Evolutionary conservation across 2,797 vertebrate genomes (phyloP).

Genomic region (Selene dorsalis): DNA sequence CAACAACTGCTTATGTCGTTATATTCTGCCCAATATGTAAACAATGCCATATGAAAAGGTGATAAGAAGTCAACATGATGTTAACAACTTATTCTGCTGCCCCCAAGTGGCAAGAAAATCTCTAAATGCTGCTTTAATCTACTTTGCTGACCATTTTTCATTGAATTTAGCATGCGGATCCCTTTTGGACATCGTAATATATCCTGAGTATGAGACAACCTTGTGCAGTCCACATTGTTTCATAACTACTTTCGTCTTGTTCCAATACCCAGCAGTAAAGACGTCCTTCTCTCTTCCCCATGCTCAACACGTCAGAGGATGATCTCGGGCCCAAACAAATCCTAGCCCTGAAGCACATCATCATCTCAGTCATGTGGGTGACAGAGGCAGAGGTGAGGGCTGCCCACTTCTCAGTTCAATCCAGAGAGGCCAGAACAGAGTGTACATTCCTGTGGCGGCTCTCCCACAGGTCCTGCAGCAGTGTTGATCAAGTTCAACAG

Average conservation of each 20-base stretch:
- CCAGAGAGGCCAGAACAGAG: slow-evolving; percentile 8
- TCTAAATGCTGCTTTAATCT: not conserved
- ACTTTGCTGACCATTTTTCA: not conserved
- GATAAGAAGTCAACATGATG: not conserved
- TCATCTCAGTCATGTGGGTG: slow-evolving; percentile 39
- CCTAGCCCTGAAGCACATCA: slow-evolving; percentile 26
- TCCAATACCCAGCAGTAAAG: not conserved
- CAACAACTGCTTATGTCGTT: not conserved
- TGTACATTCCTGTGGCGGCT: slow-evolving; percentile 24
- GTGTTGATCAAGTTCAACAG: slow-evolving; percentile 18
- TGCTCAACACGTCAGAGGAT: slow-evolving; percentile 12
- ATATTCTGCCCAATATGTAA: not conserved
- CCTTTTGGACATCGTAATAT: not conserved
- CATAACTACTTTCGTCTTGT: slow-evolving; percentile 1
- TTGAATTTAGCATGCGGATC: not conserved
- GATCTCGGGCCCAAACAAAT: slow-evolving; percentile 22
- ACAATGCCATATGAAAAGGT: not conserved
- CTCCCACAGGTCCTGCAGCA: not conserved
- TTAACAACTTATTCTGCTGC: not conserved
- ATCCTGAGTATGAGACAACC: not conserved
- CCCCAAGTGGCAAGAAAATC: not conserved
- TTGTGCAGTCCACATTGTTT: not conserved
- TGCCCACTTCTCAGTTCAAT: slow-evolving; percentile 14
- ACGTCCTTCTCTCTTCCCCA: not conserved
- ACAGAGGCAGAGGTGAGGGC: slow-evolving; percentile 25